Conservation (phyloP, 2,888 invertebrate genomes). For the Melieria picta region DNA sequence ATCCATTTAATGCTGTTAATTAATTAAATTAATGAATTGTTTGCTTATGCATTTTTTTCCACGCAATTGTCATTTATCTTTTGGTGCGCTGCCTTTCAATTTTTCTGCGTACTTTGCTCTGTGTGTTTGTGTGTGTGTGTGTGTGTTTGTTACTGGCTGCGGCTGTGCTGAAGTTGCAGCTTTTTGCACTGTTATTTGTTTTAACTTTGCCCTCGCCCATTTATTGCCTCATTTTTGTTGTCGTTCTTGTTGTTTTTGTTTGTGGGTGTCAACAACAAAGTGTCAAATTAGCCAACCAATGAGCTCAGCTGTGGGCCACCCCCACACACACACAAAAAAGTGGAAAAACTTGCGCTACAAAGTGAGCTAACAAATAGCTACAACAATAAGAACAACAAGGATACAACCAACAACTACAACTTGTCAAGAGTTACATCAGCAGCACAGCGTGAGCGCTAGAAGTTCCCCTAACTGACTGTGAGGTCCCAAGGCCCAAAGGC, state of each 20-base stretch:
- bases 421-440: too few relatives aligned
- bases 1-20: constrained; percentile 58
- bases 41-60: constrained; percentile 49
- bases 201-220: not conserved
- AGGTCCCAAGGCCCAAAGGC: too few relatives aligned
- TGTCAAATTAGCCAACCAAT: not conserved
- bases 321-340: not conserved
- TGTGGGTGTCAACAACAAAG: not conserved
- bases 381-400: not conserved
- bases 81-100: not conserved
- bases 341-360: not conserved
- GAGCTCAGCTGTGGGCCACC: not conserved
- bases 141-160: constrained; percentile 14
- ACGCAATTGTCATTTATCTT: not conserved
- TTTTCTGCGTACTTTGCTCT: not conserved
- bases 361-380: not conserved
- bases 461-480: too few relatives aligned
- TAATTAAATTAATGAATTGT: constrained; percentile 63
- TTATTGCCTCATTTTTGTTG: not conserved
- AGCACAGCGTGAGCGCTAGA: too few relatives aligned
- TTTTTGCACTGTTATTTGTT: not conserved
- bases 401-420: not conserved
- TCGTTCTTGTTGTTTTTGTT: not conserved
- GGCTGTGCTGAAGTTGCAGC: not conserved
- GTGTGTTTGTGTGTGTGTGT: constrained; percentile 7